Base-by-base conservation (phyloP, 2,113 vertebrate genomes). In the Meles meles region DNA sequence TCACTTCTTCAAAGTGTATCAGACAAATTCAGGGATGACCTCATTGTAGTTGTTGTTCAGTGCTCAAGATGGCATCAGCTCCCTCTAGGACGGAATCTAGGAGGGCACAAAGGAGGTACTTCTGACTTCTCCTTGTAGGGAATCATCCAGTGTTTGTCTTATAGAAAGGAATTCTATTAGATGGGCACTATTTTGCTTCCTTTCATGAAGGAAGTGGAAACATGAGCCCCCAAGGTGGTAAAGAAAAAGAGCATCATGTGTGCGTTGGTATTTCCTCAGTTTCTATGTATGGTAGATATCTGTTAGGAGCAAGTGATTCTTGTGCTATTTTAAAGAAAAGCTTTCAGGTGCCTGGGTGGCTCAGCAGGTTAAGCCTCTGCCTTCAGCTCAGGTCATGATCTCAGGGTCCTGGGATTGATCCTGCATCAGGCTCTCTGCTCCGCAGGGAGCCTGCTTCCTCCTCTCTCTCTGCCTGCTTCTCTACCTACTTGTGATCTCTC, bases 251-350 rank as follows among this genome's bases (percentile, higher is more conserved):
- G 20, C 49, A 44, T 44, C 31, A 1, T 39, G 17, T 67, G 23
- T 27, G 34, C 29, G 14, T 77, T 27, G 11, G 13, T 25, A 79
- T 37, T 67, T 44, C n/a, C 49, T 59, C 65, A 34, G 93, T 57
- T 79, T 74, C 12, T 2, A 20, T 21, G 3, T 37, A 5, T 2
- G 11, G 15, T 59, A 17, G 1, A 13, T 2, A 34, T n/a, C 15
- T 61, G 52, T 17, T 12, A 65, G 86, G 59, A 52, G 21, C 44
- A 55, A 84, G 77, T 11, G 57, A 37, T 85, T 47, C 29, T 0
- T 71, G 42, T 79, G 44, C 12, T 74, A n/a, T 81, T 95, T 80
- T 76, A 84, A 42, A 92, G 31, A n/a, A 92, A 76, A 91, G 12
- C 7, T 77, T 65, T 69, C 79, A n/a, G n/a, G n/a, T n/a, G n/a